Conservation (phyloP, 2,113 vertebrate genomes). For the Menura novaehollandiae region DNA sequence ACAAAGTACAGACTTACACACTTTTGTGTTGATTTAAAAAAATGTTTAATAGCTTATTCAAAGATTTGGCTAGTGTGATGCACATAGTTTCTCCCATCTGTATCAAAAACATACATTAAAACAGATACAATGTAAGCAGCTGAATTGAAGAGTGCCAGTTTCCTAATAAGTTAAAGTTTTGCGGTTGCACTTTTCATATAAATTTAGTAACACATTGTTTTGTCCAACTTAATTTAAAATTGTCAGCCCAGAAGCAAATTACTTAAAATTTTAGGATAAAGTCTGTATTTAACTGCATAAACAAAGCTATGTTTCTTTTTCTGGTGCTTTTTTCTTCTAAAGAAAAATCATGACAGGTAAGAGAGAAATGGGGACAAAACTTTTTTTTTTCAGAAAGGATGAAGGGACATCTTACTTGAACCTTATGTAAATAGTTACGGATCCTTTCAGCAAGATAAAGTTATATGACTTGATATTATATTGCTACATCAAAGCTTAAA, state of each 20-base stretch:
- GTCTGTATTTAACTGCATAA: background rate
- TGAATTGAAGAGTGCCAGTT: background rate
- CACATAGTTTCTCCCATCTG: background rate
- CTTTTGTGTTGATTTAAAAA: background rate
- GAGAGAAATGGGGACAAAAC: background rate
- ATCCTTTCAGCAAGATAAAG: background rate
- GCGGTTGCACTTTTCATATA: background rate
- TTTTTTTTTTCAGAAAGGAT: background rate
- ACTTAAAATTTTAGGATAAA: background rate
- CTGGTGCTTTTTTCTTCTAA: background rate
- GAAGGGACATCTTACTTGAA: background rate
- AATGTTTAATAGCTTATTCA: background rate
- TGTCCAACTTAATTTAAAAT: background rate
- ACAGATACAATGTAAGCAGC: background rate
- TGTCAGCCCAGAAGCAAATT: background rate
- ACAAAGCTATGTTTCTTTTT: background rate
- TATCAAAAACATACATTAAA: background rate
- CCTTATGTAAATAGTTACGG: background rate
- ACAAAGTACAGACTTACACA: background rate
- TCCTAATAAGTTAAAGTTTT: background rate
- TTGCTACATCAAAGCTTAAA: background rate
- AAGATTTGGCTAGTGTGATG: background rate
- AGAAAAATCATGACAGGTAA: background rate
- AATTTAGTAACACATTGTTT: background rate
- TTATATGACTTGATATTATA: background rate